These are phyloP conservation scores for Machimus atricapillus DNA, from an alignment of 2,888 invertebrate genomes.

Conservation along the genomic window DNA sequence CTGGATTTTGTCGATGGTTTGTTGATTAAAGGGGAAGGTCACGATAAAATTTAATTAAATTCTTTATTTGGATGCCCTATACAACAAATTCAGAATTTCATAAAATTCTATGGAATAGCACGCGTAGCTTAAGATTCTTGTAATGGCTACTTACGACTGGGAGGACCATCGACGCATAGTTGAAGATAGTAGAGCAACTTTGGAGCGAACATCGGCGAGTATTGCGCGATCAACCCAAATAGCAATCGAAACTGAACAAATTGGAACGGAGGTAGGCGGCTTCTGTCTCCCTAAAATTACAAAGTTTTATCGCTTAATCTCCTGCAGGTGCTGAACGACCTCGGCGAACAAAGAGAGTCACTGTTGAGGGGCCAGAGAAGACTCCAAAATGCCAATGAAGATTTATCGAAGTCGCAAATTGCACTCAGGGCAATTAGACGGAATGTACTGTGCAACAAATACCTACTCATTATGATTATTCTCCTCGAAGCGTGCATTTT, in stretches of 20 bases:
- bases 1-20: neutral
- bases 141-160: constrained; percentile 1
- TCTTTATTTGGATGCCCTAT: neutral
- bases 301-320: neutral
- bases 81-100: neutral
- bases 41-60: neutral
- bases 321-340: constrained; percentile 71
- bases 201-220: constrained; percentile 70
- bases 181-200: constrained; percentile 65
- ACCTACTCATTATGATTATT: constrained; percentile 77
- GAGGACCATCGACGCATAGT: constrained; percentile 64
- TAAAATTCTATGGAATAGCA: neutral
- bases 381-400: constrained; percentile 75
- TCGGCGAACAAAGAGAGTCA: constrained; percentile 78
- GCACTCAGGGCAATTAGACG: constrained; percentile 73
- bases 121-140: neutral
- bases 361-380: constrained; percentile 71
- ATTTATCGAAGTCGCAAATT: constrained; percentile 70
- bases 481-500: constrained; percentile 74
- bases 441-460: constrained; percentile 77
- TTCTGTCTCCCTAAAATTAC: neutral
- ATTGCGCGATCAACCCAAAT: constrained; percentile 75
- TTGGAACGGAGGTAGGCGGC: constrained; percentile 69
- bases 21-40: neutral
- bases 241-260: constrained; percentile 80